A percentile compares a stretch with the other conserved stretches of the same genome.
Conservation (phyloP, 2,797 vertebrate species). For the Alcedo quadribrachys region DNA sequence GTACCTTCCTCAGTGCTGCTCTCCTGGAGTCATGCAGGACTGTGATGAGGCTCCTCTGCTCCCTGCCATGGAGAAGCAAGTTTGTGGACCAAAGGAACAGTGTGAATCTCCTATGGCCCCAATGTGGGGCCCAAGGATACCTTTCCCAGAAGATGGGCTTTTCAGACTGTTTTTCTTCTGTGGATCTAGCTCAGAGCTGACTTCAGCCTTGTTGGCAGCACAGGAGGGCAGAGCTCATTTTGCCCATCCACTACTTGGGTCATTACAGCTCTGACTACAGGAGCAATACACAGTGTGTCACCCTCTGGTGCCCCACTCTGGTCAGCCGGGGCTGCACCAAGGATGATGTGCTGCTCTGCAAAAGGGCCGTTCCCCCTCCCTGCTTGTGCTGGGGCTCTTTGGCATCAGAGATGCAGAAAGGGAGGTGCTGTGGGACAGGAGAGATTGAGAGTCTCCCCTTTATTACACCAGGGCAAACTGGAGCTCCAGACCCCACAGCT, state of each 20-base stretch:
- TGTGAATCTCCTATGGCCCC: not conserved
- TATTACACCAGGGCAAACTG: not conserved
- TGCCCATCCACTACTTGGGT: not conserved
- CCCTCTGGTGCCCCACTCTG: accelerated
- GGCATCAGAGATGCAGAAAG: not conserved
- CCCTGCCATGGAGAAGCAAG: not conserved
- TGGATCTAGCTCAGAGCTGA: not conserved
- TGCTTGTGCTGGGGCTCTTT: not conserved
- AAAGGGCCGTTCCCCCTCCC: not conserved
- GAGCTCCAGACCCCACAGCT: not conserved
- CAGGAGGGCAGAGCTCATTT: not conserved
- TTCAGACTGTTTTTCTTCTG: not conserved
- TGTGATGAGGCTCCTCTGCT: not conserved
- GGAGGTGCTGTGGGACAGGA: not conserved
- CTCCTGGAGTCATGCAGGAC: not conserved
- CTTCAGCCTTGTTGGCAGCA: not conserved
- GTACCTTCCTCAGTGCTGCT: not conserved
- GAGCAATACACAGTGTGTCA: not conserved
- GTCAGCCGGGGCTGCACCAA: not conserved
- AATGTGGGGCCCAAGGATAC: not conserved
- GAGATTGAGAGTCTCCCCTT: not conserved
- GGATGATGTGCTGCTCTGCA: not conserved
- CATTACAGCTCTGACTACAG: not conserved
- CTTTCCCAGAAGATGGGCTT: not conserved
- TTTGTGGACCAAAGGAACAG: not conserved